Base-by-base conservation (phyloP, 1,140 invertebrate genomes). In the Melipona quadrifasciata region DNA sequence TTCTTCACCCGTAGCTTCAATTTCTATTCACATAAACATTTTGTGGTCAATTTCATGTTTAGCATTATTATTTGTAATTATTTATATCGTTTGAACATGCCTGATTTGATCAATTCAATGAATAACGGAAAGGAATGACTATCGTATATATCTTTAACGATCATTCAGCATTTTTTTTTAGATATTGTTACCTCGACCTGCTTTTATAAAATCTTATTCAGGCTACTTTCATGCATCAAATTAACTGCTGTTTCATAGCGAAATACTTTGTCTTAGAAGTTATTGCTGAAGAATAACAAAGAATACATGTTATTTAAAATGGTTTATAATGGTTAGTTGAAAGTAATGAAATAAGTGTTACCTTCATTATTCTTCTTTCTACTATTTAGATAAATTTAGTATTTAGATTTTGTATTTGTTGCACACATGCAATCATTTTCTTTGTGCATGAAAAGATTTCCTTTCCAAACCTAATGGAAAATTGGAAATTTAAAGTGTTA, bases 151-250 rank as follows among this genome's bases (percentile, higher is more conserved):
- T 2, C 51, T 73, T 80, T 67, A 17, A 19, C 53, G 39, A 47
- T 39, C 61, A 47, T 86, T 84, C 73, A 73, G 57, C 81, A 27
- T 75, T 78, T 84, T 64, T n/a, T 70, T 83, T 68, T 57, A 76
- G 77, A 74, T 65, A 65, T 79, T 77, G 85, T 79, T 82, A 83
- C 88, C 91, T 91, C 89, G 91, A 91, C 89, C 90, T 82, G 90
- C 86, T 92, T 91, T 86, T 89, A 86, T 87, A 86, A 92, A 90
- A 88, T 87, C 78, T 85, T 89, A 88, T 80, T 88, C 89, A 89
- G 89, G 73, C 90, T 88, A 91, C 85, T 87, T 90, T 86, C 90
- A 76, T 80, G 81, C 86, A 82, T 90, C 85, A 65, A 80, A 85
- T 89, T 87, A 87, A 75, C 81, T 82, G 79, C 31, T 75, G 65